Evolutionary conservation across 2,113 vertebrate genomes (phyloP), one percentile per base, ranked within the genome.

Genomic region (Actenoides lindsayi): DNA sequence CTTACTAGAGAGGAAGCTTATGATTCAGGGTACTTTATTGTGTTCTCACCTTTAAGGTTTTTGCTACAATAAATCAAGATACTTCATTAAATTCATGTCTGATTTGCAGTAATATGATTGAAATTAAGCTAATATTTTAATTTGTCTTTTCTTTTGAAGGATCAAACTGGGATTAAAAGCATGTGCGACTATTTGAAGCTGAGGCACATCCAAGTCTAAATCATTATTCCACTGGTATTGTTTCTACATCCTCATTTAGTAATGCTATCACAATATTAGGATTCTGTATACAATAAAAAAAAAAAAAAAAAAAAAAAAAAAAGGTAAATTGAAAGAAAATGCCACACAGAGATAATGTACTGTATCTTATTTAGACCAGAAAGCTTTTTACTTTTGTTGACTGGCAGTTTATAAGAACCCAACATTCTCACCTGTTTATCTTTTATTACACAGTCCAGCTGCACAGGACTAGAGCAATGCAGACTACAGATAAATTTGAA

Each of bases 1-100:
- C 27, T 73, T 54, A 31, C 25, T 46, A 19, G 27, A 82, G 21
- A 44, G 5, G 7, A 70, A 74, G 6, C 2, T 46, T 44, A 13
- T 51, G 28, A 51, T 60, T 71, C 0, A 0, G 15, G 4, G 20
- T 25, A 56, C 8, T 12, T 80, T 46, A 88, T 27, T 70, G 37
- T 88, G 13, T 83, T 77, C 41, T 77, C 23, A 69, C 5, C 33
- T 94, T 74, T 31, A 76, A 28, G 0, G 3, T 82, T 93, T 81
- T 60, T 44, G 2, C 50, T 46, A 54, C 31, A 35, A 62, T 24
- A 67, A 73, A 88, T 51, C 68, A 85, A 80, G 42, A 46, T 24
- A 62, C 11, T 77, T 51, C 20, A 28, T 85, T 74, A 56, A 88
- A 86, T 86, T 77, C 12, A 25, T 56, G 54, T 3, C 30, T 77